These are phyloP conservation scores for Anarrhichthys ocellatus DNA, from an alignment of 2,113 vertebrate species.

Conservation along the genomic window DNA sequence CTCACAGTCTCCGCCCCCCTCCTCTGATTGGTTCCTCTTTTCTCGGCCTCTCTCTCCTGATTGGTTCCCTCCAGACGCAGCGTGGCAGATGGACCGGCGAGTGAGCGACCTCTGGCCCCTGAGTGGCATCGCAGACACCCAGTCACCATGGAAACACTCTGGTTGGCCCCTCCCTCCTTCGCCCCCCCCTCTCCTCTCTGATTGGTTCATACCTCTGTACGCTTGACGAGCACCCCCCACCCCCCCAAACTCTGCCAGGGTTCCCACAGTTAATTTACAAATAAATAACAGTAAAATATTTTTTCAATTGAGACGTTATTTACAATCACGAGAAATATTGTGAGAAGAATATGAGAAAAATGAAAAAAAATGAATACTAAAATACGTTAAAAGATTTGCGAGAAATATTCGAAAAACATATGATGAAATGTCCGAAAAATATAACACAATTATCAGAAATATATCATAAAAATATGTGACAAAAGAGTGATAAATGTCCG, in stretches of 20 bases:
- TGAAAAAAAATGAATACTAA: neutral
- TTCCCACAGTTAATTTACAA: neutral
- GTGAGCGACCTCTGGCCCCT: slow-evolving; percentile 91
- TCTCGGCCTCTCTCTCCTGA: slow-evolving; percentile 54
- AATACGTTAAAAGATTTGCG: neutral
- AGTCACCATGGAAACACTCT: slow-evolving; percentile 91
- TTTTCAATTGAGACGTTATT: no score
- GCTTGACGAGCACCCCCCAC: neutral
- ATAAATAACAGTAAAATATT: neutral
- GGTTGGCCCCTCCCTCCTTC: slow-evolving; percentile 85
- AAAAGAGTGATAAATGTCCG: no score
- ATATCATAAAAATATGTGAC: no score
- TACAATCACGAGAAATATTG: neutral
- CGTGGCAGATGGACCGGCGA: slow-evolving; percentile 94
- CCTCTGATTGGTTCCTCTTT: slow-evolving; percentile 55
- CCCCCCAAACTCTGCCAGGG: neutral
- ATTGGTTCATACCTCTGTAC: slow-evolving; percentile 41
- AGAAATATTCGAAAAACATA: no score
- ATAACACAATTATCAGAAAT: no score
- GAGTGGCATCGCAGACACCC: slow-evolving; percentile 86
- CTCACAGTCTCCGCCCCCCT: neutral
- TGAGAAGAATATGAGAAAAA: neutral
- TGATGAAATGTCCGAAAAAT: no score
- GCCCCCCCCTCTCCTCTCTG: neutral
- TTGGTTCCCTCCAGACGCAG: slow-evolving; percentile 89